A percentile compares a stretch with the other conserved stretches of the same genome.
Evolutionary conservation across 2,113 vertebrate species (phyloP).

Genomic region (Melanerpes aurifrons): DNA sequence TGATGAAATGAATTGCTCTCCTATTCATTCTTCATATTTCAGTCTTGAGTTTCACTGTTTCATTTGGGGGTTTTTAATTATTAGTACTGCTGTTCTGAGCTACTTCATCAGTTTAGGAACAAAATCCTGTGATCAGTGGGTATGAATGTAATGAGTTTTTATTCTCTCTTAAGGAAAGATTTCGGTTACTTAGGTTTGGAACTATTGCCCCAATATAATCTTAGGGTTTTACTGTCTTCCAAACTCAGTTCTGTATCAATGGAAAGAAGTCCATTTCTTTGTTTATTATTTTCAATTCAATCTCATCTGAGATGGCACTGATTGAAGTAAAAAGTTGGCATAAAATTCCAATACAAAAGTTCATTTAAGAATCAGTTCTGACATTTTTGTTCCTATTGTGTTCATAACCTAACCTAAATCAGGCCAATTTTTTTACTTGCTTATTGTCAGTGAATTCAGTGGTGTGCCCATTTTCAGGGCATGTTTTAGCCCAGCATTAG

Average conservation of each 20-base stretch:
- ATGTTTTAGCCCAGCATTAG: not conserved
- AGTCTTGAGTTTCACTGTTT: no score
- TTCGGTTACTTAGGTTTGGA: not conserved
- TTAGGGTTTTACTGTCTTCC: not conserved
- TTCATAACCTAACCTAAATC: not conserved
- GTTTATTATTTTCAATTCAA: not conserved
- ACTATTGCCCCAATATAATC: not conserved
- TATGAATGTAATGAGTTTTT: not conserved
- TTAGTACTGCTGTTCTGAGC: not conserved
- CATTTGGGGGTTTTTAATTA: not conserved
- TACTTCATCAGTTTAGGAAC: not conserved
- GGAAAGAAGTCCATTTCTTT: not conserved
- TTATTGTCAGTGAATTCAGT: not conserved
- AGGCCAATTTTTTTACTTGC: not conserved
- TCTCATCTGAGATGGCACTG: not conserved
- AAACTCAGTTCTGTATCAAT: not conserved
- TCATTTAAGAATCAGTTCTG: not conserved
- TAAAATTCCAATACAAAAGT: not conserved
- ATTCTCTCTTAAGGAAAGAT: not conserved
- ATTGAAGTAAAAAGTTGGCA: not conserved
- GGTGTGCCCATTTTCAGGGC: not conserved
- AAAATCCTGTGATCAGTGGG: not conserved
- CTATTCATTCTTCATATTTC: not conserved
- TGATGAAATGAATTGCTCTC: not conserved
- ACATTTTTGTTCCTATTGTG: not conserved